Conservation (phyloP, 2,113 vertebrate genomes). For the Pampusana beccarii region DNA sequence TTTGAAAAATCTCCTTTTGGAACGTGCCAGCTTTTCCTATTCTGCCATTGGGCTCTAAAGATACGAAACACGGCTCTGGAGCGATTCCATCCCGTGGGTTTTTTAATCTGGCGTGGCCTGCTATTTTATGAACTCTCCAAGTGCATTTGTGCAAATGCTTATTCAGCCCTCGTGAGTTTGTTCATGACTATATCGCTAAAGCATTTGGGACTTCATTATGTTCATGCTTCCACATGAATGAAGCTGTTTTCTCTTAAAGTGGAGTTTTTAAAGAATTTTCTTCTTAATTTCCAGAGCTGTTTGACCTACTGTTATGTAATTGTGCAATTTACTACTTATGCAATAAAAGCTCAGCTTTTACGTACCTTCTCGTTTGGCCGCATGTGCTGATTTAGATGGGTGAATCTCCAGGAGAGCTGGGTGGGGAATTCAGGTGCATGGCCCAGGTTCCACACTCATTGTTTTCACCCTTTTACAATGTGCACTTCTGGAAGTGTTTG, state of each 20-base stretch:
- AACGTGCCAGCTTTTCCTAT: neutral
- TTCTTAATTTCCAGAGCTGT: slow-evolving; percentile 8
- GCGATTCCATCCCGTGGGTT: neutral
- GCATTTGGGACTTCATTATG: slow-evolving; percentile 47
- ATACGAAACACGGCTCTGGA: neutral
- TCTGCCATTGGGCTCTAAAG: neutral
- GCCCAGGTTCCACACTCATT: neutral
- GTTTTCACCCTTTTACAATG: neutral
- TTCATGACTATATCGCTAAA: slow-evolving; percentile 28
- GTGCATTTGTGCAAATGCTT: slow-evolving; percentile 50
- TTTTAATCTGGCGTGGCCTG: neutral
- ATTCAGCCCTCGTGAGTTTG: slow-evolving; percentile 37
- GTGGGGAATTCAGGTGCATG: neutral
- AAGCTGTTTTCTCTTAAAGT: slow-evolving; percentile 28
- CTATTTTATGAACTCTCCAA: slow-evolving; percentile 15
- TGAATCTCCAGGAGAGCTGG: neutral
- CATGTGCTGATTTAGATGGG: neutral
- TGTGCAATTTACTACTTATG: neutral
- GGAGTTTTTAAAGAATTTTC: slow-evolving; percentile 14
- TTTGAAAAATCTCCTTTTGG: neutral
- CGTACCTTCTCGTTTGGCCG: neutral
- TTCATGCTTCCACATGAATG: slow-evolving; percentile 37
- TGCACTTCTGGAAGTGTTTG: neutral
- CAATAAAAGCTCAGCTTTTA: neutral
- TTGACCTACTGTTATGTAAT: neutral